A percentile compares a stretch with the other conserved stretches of the same genome.
phyloP scores from a whole-genome alignment of 1,140 invertebrate genomes.

The Lasioglossum baleicum region DNA sequence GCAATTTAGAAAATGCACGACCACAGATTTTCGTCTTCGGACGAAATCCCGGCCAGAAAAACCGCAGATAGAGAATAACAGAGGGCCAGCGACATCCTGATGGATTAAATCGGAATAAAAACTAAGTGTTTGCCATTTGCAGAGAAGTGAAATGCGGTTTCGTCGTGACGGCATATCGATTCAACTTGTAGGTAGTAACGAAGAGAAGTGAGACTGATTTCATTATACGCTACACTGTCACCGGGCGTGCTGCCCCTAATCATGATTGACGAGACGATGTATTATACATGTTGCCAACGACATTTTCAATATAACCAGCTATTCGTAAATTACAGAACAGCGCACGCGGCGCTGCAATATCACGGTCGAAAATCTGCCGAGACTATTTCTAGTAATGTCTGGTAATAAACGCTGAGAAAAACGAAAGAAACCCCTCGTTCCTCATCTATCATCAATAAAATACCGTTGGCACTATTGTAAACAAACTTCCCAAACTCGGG shows the following conservation, averaged over 20 bases:
- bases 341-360: background rate
- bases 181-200: slow-evolving; percentile 8
- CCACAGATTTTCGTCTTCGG: background rate
- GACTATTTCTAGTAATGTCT: no score
- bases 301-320: slow-evolving; percentile 50
- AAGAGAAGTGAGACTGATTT: slow-evolving; percentile 47
- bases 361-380: no score
- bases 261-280: slow-evolving; percentile 59
- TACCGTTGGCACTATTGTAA: no score
- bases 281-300: slow-evolving; percentile 45
- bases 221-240: slow-evolving; percentile 52
- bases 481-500: no score
- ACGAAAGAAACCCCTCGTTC: no score
- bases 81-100: background rate
- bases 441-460: no score
- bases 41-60: background rate
- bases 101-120: background rate
- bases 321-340: slow-evolving; percentile 33
- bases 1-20: background rate
- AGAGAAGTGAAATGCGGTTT: slow-evolving; percentile 22
- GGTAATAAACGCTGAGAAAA: no score
- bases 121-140: background rate
- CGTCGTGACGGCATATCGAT: slow-evolving; percentile 26
- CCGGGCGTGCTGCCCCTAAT: slow-evolving; percentile 44
- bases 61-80: background rate